Conservation (phyloP, 2,888 invertebrate genomes). For the Cosmia trapezina region DNA sequence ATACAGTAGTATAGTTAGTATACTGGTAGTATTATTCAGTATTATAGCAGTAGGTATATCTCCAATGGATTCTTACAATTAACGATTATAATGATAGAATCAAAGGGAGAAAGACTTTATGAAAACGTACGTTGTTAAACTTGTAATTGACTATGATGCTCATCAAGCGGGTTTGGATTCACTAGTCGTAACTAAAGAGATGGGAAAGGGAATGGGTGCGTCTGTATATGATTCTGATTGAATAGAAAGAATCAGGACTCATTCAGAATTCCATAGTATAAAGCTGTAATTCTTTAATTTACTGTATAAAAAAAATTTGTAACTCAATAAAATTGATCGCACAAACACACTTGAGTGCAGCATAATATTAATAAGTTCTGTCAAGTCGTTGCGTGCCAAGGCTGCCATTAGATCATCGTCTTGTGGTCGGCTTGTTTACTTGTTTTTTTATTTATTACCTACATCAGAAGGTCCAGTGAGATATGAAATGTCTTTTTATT, state of each 20-base stretch:
- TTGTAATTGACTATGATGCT: neutral
- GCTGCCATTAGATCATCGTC: conserved; percentile 73
- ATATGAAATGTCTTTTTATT: conserved; percentile 58
- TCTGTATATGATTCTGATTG: neutral
- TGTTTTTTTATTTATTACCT: conserved; percentile 58
- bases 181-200: neutral
- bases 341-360: conserved; percentile 35
- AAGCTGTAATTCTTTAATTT: neutral
- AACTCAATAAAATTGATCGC: conserved; percentile 47
- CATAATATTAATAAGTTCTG: conserved; percentile 57
- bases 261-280: neutral
- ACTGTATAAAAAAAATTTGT: conserved; percentile 4
- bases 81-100: neutral
- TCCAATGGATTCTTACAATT: neutral
- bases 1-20: neutral
- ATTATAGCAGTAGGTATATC: neutral
- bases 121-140: neutral
- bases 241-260: neutral
- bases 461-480: conserved; percentile 54
- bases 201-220: neutral
- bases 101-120: neutral
- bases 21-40: neutral
- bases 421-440: conserved; percentile 72
- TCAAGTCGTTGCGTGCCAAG: conserved; percentile 68
- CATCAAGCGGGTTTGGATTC: no score